These are phyloP conservation scores for Scaptomyza reducta DNA, from an alignment of 2,888 invertebrate species.

Conservation along the genomic window DNA sequence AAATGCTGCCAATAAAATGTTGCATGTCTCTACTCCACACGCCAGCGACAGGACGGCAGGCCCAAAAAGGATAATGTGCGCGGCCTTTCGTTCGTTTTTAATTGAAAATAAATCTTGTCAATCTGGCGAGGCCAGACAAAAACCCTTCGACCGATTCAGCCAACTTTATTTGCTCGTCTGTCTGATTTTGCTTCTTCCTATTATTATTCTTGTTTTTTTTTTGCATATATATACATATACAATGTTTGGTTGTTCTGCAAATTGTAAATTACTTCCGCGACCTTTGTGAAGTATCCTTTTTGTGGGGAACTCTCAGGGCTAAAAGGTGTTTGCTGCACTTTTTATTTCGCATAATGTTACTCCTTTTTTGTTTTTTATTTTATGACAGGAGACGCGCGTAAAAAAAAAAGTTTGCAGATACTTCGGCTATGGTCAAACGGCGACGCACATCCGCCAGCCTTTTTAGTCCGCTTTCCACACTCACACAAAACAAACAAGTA, in stretches of 20 bases:
- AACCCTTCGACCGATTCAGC: conserved; percentile 26
- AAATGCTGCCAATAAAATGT: conserved; percentile 77
- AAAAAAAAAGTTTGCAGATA: conserved; percentile 35
- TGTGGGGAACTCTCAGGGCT: conserved; percentile 2
- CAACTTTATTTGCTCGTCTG: conserved; percentile 59
- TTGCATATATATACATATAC: too few species aligned
- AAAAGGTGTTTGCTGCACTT: conserved; percentile 66
- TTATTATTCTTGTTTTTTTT: conserved; percentile 31
- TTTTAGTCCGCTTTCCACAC: conserved; percentile 44
- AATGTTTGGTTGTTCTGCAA: conserved; percentile 34
- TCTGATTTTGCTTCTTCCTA: conserved; percentile 30
- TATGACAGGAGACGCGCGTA: conserved; percentile 49
- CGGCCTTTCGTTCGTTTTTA: conserved; percentile 66
- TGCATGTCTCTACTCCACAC: conserved; percentile 32
- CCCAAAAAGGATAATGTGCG: conserved; percentile 60
- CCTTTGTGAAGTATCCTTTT: conserved; percentile 66
- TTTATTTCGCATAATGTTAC: conserved; percentile 44
- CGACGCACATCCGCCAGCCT: conserved; percentile 68
- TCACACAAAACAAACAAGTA: not conserved
- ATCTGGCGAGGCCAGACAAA: conserved; percentile 65
- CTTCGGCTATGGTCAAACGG: conserved; percentile 59
- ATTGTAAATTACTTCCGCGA: conserved; percentile 82
- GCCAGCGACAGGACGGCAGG: not conserved
- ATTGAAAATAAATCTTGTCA: conserved; percentile 82
- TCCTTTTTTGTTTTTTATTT: conserved; percentile 42